Conservation (phyloP, 2,113 vertebrate genomes). For the Cariama cristata region DNA sequence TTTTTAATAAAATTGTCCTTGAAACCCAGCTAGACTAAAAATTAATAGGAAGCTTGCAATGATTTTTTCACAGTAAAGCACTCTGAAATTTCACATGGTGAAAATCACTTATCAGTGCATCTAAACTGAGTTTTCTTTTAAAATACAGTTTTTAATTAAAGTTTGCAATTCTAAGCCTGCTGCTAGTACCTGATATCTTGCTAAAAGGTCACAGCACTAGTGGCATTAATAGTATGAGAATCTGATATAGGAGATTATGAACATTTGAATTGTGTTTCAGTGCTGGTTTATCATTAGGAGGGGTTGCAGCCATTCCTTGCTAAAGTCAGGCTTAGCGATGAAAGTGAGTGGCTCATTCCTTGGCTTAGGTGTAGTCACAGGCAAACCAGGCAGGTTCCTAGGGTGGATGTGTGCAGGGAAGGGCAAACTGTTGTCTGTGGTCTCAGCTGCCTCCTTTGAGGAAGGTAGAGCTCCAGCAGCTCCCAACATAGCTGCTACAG, state of each 20-base stretch:
- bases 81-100: constrained; percentile 16
- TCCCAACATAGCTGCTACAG: neutral
- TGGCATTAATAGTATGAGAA: constrained; percentile 34
- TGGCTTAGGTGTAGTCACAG: neutral
- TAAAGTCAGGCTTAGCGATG: neutral
- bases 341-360: accelerated
- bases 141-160: constrained; percentile 70
- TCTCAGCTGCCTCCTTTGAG: neutral
- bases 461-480: neutral
- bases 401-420: neutral
- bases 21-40: constrained; percentile 46
- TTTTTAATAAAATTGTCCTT: constrained; percentile 68
- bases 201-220: constrained; percentile 55
- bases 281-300: neutral
- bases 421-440: accelerated
- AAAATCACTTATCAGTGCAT: constrained; percentile 46
- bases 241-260: constrained; percentile 29
- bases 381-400: neutral
- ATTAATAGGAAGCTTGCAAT: constrained; percentile 44
- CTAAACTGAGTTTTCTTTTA: constrained; percentile 49
- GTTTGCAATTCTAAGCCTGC: constrained; percentile 32
- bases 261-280: neutral
- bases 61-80: constrained; percentile 17
- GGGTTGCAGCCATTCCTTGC: neutral
- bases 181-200: constrained; percentile 45